Percentiles rank a stretch among this genome's conserved stretches.
Conservation (phyloP, 2,888 invertebrate genomes). For the Platynereis dumerilii region DNA sequence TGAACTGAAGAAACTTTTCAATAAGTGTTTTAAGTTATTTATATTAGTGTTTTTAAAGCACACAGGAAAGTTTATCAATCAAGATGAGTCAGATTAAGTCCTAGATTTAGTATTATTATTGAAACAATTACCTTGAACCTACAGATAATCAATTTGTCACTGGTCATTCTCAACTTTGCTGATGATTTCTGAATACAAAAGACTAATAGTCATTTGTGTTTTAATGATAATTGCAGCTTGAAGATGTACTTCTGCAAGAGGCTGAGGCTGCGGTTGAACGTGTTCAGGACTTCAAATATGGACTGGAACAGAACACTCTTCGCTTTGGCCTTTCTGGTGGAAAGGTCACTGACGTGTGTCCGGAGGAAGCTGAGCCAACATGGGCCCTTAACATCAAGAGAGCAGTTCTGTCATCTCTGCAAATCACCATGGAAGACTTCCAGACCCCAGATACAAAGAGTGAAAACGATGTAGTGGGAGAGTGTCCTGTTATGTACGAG, state of each 20-base stretch:
- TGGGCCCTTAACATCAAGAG: conserved; percentile 89
- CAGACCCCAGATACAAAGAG: conserved; percentile 38
- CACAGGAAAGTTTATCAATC: too few relatives aligned
- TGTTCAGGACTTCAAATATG: neutral
- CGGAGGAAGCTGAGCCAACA: conserved; percentile 75
- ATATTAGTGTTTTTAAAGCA: too few relatives aligned
- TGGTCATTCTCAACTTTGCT: too few relatives aligned
- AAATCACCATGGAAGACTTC: conserved; percentile 78
- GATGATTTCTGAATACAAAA: too few relatives aligned
- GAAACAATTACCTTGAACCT: too few relatives aligned
- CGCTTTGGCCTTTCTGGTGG: conserved; percentile 82
- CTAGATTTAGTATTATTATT: too few relatives aligned
- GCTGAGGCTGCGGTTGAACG: neutral
- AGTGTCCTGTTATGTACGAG: conserved; percentile 78
- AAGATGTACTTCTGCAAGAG: conserved; percentile 7
- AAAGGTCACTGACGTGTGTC: conserved; percentile 78
- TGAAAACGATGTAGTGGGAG: conserved; percentile 77
- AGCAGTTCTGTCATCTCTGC: conserved; percentile 84
- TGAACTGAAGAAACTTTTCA: too few relatives aligned
- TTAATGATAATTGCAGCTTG: too few relatives aligned
- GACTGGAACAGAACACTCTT: conserved; percentile 74
- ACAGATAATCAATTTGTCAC: too few relatives aligned
- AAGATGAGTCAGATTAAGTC: too few relatives aligned
- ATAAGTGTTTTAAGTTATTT: too few relatives aligned
- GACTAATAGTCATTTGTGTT: too few relatives aligned